phyloP scores from a whole-genome alignment of 1,140 invertebrate species.

The Drosophila murphyi region DNA sequence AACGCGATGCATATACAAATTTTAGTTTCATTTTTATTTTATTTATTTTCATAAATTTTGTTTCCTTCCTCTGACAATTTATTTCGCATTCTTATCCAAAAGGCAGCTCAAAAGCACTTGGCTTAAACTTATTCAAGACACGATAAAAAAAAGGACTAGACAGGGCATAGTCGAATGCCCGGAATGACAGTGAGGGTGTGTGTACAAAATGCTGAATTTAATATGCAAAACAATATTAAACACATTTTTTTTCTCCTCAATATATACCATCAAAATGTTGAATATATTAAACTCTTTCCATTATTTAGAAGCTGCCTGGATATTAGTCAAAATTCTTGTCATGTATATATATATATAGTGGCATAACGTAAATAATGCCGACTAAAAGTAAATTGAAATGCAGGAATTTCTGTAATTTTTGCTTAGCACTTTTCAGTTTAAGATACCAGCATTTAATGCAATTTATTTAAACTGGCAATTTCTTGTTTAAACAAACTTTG shows the following conservation, averaged over 20 bases:
- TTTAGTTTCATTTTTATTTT: slow-evolving; percentile 60
- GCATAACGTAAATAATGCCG: neutral
- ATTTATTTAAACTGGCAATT: slow-evolving; percentile 34
- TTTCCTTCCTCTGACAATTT: slow-evolving; percentile 55
- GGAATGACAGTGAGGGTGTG: slow-evolving; percentile 43
- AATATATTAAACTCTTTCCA: slow-evolving; percentile 7
- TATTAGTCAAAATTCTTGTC: slow-evolving; percentile 23
- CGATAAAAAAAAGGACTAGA: slow-evolving; percentile 32
- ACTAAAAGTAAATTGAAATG: neutral
- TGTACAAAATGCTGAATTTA: slow-evolving; percentile 58
- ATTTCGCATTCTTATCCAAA: slow-evolving; percentile 74
- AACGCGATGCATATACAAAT: slow-evolving; percentile 53
- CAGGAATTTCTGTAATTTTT: neutral
- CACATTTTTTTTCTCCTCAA: neutral
- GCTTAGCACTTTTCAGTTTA: neutral
- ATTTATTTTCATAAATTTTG: slow-evolving; percentile 68
- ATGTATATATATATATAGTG: slow-evolving; percentile 4
- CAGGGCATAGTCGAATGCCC: slow-evolving; percentile 59
- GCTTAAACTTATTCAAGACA: slow-evolving; percentile 44
- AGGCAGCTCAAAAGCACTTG: neutral
- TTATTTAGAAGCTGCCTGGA: neutral
- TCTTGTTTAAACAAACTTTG: neutral
- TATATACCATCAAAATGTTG: slow-evolving; percentile 12
- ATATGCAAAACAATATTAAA: slow-evolving; percentile 74
- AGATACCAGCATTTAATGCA: neutral